Evolutionary conservation across 1,140 invertebrate genomes (phyloP), one percentile per base, ranked within the genome.

Genomic region (Drosophila suzukii): DNA sequence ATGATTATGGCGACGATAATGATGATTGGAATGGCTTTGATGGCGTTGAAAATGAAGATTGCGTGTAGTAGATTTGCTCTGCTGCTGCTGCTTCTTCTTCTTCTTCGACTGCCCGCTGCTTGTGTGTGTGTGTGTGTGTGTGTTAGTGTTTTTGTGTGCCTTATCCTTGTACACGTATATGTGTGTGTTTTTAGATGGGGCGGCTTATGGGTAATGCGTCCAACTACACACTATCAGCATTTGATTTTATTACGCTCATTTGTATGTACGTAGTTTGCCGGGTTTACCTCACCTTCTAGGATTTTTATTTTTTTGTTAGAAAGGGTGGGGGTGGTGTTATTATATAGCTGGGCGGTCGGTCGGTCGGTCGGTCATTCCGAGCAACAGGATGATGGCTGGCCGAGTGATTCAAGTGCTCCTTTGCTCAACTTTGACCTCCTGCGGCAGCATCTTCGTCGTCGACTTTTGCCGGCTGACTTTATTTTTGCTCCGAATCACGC

Each of bases 1-100:
- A 91, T 91, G 90, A 91, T 91, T 91, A 91, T 91, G 90, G 90
- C 90, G 90, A 91, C 90, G 90, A 91, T 91, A 91, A 91, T 91
- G 90, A 91, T 91, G 90, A 91, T 91, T 91, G 90, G 86, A 91
- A 91, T 91, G 90, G 90, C 77, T 91, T 91, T 91, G 90, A 91
- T 91, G 90, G 90, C 90, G 90, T 91, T 91, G 81, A 90, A 91
- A 91, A 91, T 91, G 90, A 91, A 91, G 90, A 91, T 91, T 91
- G 89, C 89, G 89, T 91, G 89, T 91, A 85, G 89, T 91, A 90
- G 88, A 91, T 90, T 91, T 85, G 71, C 78, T 82, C 49, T 57
- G 44, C 32, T 65, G 41, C 62, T 30, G 34, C n/a, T 58, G 15
- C 44, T 62, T 17, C 65, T 38, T 32, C 50, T 54, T 53, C 58